Evolutionary conservation across 2,113 vertebrate genomes (phyloP).

Genomic region (Okapia johnstoni): DNA sequence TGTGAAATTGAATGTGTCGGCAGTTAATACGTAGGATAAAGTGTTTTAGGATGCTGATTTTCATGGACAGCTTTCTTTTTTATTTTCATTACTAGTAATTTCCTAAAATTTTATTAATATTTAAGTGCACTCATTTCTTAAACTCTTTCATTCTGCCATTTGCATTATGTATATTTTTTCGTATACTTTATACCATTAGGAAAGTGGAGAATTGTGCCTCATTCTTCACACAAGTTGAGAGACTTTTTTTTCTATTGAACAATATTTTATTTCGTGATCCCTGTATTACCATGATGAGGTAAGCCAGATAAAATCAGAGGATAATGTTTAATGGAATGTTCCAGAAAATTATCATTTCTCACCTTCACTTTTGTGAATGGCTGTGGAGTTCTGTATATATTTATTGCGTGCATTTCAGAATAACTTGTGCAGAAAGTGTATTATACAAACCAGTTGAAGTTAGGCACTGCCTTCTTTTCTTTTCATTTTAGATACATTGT

Average conservation of each 20-base stretch:
- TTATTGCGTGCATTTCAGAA: constrained; percentile 20
- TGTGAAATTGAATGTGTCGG: constrained; percentile 49
- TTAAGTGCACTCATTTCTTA: background rate
- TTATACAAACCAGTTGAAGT: background rate
- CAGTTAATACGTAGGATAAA: background rate
- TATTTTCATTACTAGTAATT: background rate
- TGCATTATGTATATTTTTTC: background rate
- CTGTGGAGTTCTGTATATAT: background rate
- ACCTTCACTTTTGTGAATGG: background rate
- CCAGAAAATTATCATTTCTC: background rate
- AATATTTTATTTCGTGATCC: background rate
- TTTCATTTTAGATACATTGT: background rate
- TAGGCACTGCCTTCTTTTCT: background rate
- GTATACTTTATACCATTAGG: background rate
- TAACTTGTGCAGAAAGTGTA: background rate
- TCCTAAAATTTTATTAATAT: background rate
- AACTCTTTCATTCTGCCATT: background rate
- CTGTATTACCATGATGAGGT: background rate
- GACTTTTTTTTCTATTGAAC: background rate
- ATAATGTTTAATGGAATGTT: background rate
- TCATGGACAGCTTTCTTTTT: background rate
- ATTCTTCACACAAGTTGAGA: background rate
- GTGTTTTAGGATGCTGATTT: background rate
- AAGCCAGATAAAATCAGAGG: background rate
- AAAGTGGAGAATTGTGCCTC: background rate